phyloP scores from a whole-genome alignment of 2,888 invertebrate species.

The Caenorhabditis imperialis region DNA sequence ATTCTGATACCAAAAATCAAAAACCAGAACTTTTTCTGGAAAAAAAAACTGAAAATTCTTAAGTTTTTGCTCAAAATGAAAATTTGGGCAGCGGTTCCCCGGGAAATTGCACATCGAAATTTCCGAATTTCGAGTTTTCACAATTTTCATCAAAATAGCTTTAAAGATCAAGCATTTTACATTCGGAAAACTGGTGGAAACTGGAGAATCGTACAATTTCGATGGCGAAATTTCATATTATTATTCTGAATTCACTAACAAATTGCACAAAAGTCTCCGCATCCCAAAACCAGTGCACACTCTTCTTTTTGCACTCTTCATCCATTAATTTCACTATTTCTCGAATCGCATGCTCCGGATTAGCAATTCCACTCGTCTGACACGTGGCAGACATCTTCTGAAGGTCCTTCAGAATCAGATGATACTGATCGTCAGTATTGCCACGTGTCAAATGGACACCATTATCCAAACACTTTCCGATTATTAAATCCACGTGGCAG shows the following conservation, averaged over 20 bases:
- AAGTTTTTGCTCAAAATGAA: too few relatives aligned
- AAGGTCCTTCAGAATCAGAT: background rate
- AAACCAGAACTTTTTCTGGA: too few relatives aligned
- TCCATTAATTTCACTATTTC: slow-evolving; percentile 14
- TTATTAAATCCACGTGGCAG: slow-evolving; percentile 5
- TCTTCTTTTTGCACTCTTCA: background rate
- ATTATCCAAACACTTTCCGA: slow-evolving; percentile 13
- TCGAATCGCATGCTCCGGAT: slow-evolving; percentile 16
- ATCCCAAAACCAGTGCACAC: slow-evolving; percentile 28
- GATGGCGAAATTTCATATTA: background rate
- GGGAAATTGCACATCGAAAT: too few relatives aligned
- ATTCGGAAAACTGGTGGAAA: too few relatives aligned
- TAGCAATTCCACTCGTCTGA: background rate
- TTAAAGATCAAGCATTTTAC: too few relatives aligned
- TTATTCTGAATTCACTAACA: background rate
- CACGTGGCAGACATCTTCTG: background rate
- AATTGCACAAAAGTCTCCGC: slow-evolving; percentile 21
- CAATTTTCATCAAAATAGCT: too few relatives aligned
- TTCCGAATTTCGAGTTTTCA: too few relatives aligned
- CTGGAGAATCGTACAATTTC: too few relatives aligned
- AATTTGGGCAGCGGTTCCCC: too few relatives aligned
- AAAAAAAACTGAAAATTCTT: background rate
- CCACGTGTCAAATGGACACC: slow-evolving; percentile 14
- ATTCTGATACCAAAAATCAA: too few relatives aligned
- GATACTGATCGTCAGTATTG: slow-evolving; percentile 10